phyloP scores from a whole-genome alignment of 2,888 invertebrate species.

The Anoplius nigerrimus region DNA sequence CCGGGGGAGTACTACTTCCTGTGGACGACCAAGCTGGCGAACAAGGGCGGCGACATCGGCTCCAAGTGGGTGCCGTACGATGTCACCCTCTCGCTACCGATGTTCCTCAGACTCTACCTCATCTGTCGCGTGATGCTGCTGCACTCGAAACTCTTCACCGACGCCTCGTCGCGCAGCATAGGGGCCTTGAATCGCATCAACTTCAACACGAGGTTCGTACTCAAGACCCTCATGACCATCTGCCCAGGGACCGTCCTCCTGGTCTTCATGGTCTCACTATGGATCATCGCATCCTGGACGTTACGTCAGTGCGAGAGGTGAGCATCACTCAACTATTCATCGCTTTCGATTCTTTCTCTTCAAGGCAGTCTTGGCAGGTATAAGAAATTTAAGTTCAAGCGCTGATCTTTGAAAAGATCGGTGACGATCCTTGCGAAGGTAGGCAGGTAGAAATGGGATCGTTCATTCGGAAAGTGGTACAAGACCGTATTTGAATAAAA shows the following conservation, averaged over 20 bases:
- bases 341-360: too few relatives aligned
- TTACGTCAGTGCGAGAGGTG: conserved; percentile 99
- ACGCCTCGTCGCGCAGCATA: conserved; percentile 98
- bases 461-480: too few relatives aligned
- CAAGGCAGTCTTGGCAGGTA: too few relatives aligned
- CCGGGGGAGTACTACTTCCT: conserved; percentile 97
- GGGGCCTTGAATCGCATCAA: conserved; percentile 98
- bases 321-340: too few relatives aligned
- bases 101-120: conserved; percentile 99
- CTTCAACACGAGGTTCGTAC: conserved; percentile 97
- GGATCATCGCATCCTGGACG: conserved; percentile 99
- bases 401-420: too few relatives aligned
- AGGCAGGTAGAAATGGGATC: too few relatives aligned
- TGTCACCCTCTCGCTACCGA: conserved; percentile 97
- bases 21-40: conserved; percentile 97
- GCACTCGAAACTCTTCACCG: conserved; percentile 99
- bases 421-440: too few relatives aligned
- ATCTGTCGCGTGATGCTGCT: conserved; percentile 99
- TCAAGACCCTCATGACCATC: conserved; percentile 99
- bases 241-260: conserved; percentile 98
- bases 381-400: too few relatives aligned
- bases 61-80: conserved; percentile 91
- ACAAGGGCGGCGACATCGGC: conserved; percentile 83
- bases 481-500: too few relatives aligned
- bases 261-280: conserved; percentile 99